phyloP scores from a whole-genome alignment of 64 coral and sea anemone genomes.

The Pocillopora verrucosa region DNA sequence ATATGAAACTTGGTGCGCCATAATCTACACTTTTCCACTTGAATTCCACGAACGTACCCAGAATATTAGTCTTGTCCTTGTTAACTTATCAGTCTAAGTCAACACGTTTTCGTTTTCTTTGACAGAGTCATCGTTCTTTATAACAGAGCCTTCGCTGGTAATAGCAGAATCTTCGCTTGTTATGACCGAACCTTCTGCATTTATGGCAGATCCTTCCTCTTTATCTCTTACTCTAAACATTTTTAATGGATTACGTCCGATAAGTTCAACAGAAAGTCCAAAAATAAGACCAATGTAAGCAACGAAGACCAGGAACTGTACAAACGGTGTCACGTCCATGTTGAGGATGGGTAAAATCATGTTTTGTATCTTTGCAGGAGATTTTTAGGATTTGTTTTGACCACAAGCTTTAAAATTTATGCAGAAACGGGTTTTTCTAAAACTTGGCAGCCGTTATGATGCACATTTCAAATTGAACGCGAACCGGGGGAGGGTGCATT shows the following conservation, averaged over 20 bases:
- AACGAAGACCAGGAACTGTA: slow-evolving; percentile 9
- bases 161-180: no score
- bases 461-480: no score
- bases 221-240: neutral
- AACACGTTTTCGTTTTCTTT: no score
- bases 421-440: neutral
- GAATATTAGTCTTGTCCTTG: no score
- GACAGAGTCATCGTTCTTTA: no score
- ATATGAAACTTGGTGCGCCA: neutral
- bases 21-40: no score
- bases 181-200: neutral
- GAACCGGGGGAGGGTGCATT: no score
- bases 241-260: neutral
- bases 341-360: slow-evolving; percentile 20
- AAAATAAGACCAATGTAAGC: slow-evolving; percentile 23
- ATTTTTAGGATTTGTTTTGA: neutral
- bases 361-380: neutral
- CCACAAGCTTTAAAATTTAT: neutral
- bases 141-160: no score
- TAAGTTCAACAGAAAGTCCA: slow-evolving; percentile 5
- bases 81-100: no score
- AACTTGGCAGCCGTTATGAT: neutral
- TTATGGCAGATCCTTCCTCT: no score
- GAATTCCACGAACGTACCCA: no score
- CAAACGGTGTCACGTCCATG: neutral